Base-by-base conservation (phyloP, 64 coral and sea anemone species). In the Hydrozoanthus tunicans region DNA sequence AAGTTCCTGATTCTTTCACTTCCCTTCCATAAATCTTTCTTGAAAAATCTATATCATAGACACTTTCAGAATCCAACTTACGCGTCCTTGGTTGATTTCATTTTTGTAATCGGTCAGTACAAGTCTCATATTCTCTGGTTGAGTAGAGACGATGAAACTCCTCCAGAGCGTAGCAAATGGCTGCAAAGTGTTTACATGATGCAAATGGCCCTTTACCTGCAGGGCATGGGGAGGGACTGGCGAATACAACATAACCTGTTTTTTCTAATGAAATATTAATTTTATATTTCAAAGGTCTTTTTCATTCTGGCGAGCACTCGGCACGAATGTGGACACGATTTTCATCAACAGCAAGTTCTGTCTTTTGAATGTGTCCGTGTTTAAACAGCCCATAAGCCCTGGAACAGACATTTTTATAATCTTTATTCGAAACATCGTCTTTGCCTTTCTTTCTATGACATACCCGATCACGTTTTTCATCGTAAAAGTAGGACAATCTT, bases 371-470 rank as follows among this genome's bases (percentile, higher is more conserved):
- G 54, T 58, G 77, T 20, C 77, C 15, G 52, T 79, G 77, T 20
- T 79, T 79, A 5, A 56, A 79, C 14, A 79, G 53, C 14, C 77
- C 15, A 14, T 58, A 79, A n/a, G 55, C 55, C 14, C 7, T 14
- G 54, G 70, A 76, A 76, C 70, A 76, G 26, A 89, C 70, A 73
- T 76, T 75, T 59, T 89, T 89, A n/a, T 75, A 89, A 58, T 89
- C 85, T 20, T 89, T 75, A 89, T 89, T 89, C 26, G 68, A 75
- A 57, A 58, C 85, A 7, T 89, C 25, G 59, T 89, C 65, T 86
- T 27, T 76, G 80, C 14, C 57, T 75, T 76, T 58, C 85, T 76
- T 58, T 76, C 53, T 54, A 76, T 75, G 26, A 89, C 60, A 73
- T 76, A 89, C 26, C 56, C 53, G 23, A 89, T 11, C 8, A 89